A percentile compares a stretch with the other conserved stretches of the same genome.
Evolutionary conservation across 2,797 vertebrate genomes (phyloP).

Genomic region (Myotis myotis): DNA sequence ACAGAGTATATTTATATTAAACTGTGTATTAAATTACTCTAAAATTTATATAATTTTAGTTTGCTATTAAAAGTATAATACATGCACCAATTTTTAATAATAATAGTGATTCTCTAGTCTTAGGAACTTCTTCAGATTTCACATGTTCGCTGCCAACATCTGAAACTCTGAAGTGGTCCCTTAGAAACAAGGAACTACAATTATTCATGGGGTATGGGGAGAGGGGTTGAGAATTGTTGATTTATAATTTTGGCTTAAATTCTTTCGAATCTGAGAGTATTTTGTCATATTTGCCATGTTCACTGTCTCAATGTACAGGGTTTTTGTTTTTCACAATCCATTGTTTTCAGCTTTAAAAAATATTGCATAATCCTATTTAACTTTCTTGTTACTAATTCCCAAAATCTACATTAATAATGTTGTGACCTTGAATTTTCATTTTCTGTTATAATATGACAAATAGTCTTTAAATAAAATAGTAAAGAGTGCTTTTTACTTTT

Average conservation of each 20-base stretch:
- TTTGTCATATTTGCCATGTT: background rate
- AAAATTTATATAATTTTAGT: constrained; percentile 22
- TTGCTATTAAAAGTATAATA: constrained; percentile 5
- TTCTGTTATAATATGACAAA: background rate
- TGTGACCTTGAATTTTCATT: constrained; percentile 18
- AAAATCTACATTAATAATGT: constrained; percentile 2
- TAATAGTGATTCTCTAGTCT: constrained; percentile 3
- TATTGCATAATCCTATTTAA: background rate
- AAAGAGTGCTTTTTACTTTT: background rate
- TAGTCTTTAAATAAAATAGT: constrained; percentile 45
- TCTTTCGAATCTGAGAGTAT: background rate
- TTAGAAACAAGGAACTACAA: background rate
- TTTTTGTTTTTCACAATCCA: constrained; percentile 31
- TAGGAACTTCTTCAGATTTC: background rate
- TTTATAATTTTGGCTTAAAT: constrained; percentile 27
- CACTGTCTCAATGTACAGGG: background rate
- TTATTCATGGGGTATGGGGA: background rate
- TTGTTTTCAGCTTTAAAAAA: constrained; percentile 39
- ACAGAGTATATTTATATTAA: background rate
- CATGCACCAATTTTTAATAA: background rate
- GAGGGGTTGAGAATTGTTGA: background rate
- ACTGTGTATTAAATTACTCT: background rate
- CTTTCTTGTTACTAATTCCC: background rate
- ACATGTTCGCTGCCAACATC: background rate
- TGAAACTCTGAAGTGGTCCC: background rate